A percentile compares a stretch with the other conserved stretches of the same genome.
phyloP scores from a whole-genome alignment of 2,888 invertebrate genomes.

The Anarsia innoxiella region DNA sequence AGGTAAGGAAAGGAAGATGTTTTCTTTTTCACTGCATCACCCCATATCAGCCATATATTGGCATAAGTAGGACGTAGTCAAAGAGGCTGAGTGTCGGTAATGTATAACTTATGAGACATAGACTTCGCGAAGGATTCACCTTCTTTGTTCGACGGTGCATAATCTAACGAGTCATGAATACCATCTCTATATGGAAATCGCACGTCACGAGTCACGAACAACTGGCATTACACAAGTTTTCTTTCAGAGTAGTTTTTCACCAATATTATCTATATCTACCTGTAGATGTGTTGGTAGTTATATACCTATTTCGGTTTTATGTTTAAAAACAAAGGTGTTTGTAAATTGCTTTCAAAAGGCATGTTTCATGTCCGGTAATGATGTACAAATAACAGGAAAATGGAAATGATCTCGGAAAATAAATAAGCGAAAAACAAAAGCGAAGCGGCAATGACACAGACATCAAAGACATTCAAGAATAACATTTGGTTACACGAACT shows the following conservation, averaged over 20 bases:
- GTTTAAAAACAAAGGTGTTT: too few relatives aligned
- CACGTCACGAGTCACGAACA: too few relatives aligned
- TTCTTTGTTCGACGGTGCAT: constrained; percentile 11
- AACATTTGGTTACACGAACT: too few relatives aligned
- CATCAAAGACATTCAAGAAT: constrained; percentile 4
- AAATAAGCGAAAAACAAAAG: background rate
- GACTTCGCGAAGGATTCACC: background rate
- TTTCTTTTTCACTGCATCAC: constrained; percentile 11
- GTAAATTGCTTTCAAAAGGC: too few relatives aligned
- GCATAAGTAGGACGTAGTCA: constrained; percentile 13
- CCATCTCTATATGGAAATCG: constrained; percentile 7
- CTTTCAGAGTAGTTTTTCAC: too few relatives aligned
- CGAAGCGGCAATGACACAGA: background rate
- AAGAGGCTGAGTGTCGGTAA: constrained; percentile 11
- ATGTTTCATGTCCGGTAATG: too few relatives aligned
- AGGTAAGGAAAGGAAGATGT: too few relatives aligned
- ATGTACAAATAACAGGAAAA: background rate
- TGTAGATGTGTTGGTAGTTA: too few relatives aligned
- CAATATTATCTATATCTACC: too few relatives aligned
- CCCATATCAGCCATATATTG: constrained; percentile 4
- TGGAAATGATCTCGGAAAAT: background rate
- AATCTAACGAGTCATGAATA: constrained; percentile 9
- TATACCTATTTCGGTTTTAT: too few relatives aligned
- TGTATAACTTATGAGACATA: constrained; percentile 14
- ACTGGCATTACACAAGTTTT: too few relatives aligned